Conservation (phyloP, 2,888 invertebrate genomes). For the Drosophila multiciliata region DNA sequence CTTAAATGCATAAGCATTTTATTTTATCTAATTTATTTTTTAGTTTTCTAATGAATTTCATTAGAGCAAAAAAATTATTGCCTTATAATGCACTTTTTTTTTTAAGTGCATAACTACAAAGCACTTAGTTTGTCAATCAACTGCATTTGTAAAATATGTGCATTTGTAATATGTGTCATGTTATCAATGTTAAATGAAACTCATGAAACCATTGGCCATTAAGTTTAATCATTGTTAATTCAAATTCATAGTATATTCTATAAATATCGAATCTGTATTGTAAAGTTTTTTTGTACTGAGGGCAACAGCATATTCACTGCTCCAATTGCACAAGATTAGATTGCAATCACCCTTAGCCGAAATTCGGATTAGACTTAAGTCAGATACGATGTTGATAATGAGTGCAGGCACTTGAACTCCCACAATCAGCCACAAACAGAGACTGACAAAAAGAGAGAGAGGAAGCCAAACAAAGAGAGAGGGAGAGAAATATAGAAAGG, state of each 20-base stretch:
- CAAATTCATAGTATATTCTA: neutral
- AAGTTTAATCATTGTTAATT: neutral
- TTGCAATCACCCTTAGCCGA: slow-evolving; percentile 9
- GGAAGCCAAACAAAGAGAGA: neutral
- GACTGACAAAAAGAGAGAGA: neutral
- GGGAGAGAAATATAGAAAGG: neutral
- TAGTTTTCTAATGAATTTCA: neutral
- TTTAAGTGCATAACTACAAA: neutral
- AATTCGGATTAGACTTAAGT: slow-evolving; percentile 28
- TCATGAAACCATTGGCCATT: slow-evolving; percentile 37
- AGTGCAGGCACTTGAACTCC: slow-evolving; percentile 42
- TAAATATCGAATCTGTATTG: neutral
- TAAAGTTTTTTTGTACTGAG: neutral
- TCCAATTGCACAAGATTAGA: slow-evolving; percentile 37
- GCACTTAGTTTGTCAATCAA: neutral
- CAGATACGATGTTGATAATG: slow-evolving; percentile 32
- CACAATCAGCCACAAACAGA: slow-evolving; percentile 6
- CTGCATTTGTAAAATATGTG: neutral
- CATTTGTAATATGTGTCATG: neutral
- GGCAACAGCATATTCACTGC: neutral
- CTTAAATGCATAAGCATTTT: neutral
- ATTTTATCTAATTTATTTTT: neutral
- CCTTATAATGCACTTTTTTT: neutral
- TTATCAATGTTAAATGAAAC: neutral
- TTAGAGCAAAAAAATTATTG: neutral